These are phyloP conservation scores for Halcyon malimbica DNA, from an alignment of 2,113 vertebrate species.

Conservation along the genomic window DNA sequence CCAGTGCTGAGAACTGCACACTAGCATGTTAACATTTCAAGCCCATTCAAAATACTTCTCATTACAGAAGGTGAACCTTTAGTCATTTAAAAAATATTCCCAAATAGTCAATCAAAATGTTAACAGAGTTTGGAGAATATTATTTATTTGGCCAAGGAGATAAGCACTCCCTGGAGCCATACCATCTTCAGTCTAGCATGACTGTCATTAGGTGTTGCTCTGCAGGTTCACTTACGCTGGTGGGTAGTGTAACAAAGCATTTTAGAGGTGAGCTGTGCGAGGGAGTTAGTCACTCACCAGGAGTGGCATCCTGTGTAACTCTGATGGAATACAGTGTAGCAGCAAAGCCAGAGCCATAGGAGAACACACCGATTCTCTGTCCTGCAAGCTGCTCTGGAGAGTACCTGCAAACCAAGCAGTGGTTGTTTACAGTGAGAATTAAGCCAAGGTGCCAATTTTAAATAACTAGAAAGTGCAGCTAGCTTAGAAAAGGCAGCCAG, in stretches of 20 bases:
- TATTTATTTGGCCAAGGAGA: background rate
- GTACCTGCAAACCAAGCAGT: conserved; percentile 71
- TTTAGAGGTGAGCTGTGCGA: background rate
- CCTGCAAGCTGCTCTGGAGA: conserved; percentile 86
- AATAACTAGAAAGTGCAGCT: background rate
- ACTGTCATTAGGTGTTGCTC: background rate
- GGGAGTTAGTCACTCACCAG: conserved; percentile 76
- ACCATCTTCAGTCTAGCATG: background rate
- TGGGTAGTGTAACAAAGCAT: background rate
- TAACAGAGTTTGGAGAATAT: background rate
- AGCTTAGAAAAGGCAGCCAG: background rate
- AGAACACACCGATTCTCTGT: conserved; percentile 92
- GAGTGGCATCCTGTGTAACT: conserved; percentile 93
- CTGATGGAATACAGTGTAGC: conserved; percentile 92
- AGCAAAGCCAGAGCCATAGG: conserved; percentile 96
- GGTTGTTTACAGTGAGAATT: background rate
- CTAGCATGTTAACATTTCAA: background rate
- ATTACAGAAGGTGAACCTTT: background rate
- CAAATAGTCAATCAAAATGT: background rate
- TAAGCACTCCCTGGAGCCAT: background rate
- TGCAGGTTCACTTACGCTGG: background rate
- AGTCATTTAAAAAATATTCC: background rate
- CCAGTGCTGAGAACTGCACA: background rate
- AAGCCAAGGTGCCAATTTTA: background rate
- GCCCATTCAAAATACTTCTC: background rate